Conservation (phyloP, 2,797 vertebrate genomes). For the Decapterus maruadsi region DNA sequence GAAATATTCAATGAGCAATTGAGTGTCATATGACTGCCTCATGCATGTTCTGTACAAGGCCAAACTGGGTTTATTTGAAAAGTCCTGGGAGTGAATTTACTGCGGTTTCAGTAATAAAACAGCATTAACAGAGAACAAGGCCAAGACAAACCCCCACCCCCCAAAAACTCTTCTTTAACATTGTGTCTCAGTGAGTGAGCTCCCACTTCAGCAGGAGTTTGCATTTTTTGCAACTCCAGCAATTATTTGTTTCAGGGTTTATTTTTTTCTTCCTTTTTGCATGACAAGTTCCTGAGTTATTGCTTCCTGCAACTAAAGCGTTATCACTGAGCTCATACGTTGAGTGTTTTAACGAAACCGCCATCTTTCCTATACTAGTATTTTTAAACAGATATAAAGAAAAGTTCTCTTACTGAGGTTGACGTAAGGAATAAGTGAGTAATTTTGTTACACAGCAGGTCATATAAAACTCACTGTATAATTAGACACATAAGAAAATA, state of each 20-base stretch:
- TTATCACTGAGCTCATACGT: constrained; percentile 28
- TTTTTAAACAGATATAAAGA: constrained; percentile 61
- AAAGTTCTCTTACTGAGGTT: constrained; percentile 55
- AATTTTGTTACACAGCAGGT: constrained; percentile 78
- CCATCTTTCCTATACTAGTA: constrained; percentile 66
- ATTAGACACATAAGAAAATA: constrained; percentile 86
- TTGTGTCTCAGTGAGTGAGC: constrained; percentile 48
- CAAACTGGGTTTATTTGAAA: constrained; percentile 69
- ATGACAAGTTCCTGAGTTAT: constrained; percentile 77
- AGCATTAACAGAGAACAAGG: constrained; percentile 68
- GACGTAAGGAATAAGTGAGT: constrained; percentile 80
- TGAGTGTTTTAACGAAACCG: constrained; percentile 48
- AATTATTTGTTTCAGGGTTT: constrained; percentile 69
- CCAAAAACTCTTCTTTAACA: constrained; percentile 61
- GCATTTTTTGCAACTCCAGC: constrained; percentile 76
- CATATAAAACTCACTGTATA: constrained; percentile 81
- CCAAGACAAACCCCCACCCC: constrained; percentile 52
- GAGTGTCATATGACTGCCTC: constrained; percentile 44
- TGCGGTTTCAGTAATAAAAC: constrained; percentile 74
- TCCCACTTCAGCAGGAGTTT: constrained; percentile 67
- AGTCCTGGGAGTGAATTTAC: constrained; percentile 67
- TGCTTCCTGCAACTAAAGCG: constrained; percentile 74
- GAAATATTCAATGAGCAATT: constrained; percentile 20
- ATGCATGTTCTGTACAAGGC: constrained; percentile 56
- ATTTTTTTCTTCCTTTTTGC: constrained; percentile 60